Evolutionary conservation across 1,140 invertebrate genomes (phyloP), one percentile per base, ranked within the genome.

Genomic region (Philaenus spumarius): DNA sequence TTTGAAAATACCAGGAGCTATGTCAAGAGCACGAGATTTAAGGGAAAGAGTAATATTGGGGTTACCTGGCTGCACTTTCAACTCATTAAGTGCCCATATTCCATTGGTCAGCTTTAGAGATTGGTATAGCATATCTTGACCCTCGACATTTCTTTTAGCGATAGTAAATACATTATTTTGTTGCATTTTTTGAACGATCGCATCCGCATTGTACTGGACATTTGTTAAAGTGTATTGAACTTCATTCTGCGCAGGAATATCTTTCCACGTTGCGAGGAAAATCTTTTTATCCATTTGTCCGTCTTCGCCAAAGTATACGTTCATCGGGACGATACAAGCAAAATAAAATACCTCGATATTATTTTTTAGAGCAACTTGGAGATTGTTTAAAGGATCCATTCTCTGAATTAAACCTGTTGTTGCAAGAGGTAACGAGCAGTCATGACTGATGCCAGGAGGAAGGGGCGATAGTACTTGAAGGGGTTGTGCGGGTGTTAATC

Each of bases 321-420:
- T 88, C 71, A 96, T 89, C n/a, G 95, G 95, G 19, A 98, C 86
- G 23, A 93, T 72, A 68, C 90, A 91, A 42, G 95, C 94, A 77
- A 97, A 98, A 74, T 99, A 99, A 73, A 98, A 95, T 1, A 99
- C 92, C 74, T 97, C 95, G 19, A 99, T 93, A 75, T 96, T 98
- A 77, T 99, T 98, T 76, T 99, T 99, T 12, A 99, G 83, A 11
- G 97, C 97, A 56, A 99, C 93, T 81, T 97, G 94, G 43, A 98
- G 74, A 77, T 95, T 98, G 60, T 91, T 97, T 1, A 99, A 78
- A 5, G 97, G 97, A 46, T 98, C 94, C 95, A 98, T 98, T 53
- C 93, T 84, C 74, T 96, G 93, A 22, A 98, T 87, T 37, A 90
- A 89, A 14, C 96, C 97, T 56, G 78, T 81, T 6, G 89, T 93